Percentiles rank a stretch among this genome's conserved stretches.
phyloP scores from a whole-genome alignment of 2,888 invertebrate genomes.

The Nasonovia ribisnigri region DNA sequence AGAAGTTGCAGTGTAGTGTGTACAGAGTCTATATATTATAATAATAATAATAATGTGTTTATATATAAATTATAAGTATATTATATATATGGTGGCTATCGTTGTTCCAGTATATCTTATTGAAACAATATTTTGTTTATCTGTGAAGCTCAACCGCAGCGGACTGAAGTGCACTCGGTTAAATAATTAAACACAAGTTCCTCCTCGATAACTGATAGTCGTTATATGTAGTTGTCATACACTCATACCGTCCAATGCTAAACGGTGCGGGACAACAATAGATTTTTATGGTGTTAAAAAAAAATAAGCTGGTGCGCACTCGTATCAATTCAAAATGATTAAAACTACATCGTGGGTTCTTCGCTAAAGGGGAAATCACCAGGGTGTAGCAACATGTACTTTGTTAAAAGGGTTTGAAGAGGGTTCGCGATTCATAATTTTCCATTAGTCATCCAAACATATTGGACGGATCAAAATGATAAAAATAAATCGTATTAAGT shows the following conservation, averaged over 20 bases:
- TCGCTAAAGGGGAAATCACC: conserved; percentile 3
- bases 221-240: conserved; percentile 22
- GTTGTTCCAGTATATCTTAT: background rate
- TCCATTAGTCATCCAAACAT: conserved; percentile 60
- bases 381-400: background rate
- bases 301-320: conserved; percentile 16
- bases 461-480: conserved; percentile 44
- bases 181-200: background rate
- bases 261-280: conserved; percentile 6
- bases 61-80: background rate
- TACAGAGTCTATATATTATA: background rate
- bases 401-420: conserved; percentile 18
- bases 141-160: background rate
- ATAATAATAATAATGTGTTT: background rate
- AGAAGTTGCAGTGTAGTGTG: background rate
- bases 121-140: background rate
- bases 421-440: conserved; percentile 44
- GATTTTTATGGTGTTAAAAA: conserved; percentile 26
- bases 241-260: background rate
- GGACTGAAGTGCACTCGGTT: background rate
- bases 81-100: background rate
- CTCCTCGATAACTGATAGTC: background rate
- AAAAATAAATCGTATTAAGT: conserved; percentile 33
- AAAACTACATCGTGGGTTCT: conserved; percentile 15
- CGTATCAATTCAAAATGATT: conserved; percentile 55